phyloP scores from a whole-genome alignment of 2,113 vertebrate genomes.

The Plotosus lineatus region DNA sequence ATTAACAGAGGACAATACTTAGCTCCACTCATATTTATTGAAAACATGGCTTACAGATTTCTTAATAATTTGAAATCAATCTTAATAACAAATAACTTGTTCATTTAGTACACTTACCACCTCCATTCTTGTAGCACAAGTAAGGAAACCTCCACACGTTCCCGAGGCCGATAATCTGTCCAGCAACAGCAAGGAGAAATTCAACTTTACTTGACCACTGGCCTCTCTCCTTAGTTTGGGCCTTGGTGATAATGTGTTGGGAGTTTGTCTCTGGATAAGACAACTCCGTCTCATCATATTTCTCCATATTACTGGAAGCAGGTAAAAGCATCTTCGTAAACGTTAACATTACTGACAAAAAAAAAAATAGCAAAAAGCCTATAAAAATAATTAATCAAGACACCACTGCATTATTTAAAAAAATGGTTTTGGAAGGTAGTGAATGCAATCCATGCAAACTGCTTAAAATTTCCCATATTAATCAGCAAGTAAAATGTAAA shows the following conservation, averaged over 20 bases:
- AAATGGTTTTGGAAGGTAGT: no score
- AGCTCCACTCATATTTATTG: no score
- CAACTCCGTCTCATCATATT: not conserved
- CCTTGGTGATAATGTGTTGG: not conserved
- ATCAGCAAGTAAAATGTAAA: no score
- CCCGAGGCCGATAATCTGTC: constrained; percentile 77
- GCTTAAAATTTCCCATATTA: no score
- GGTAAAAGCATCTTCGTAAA: not conserved
- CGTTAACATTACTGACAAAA: not conserved
- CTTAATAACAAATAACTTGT: not conserved
- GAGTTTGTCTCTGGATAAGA: constrained; percentile 17
- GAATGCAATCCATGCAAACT: no score
- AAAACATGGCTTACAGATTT: not conserved
- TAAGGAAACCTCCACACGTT: constrained; percentile 80
- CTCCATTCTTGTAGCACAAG: constrained; percentile 79
- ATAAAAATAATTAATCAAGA: no score
- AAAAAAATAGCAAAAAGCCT: no score
- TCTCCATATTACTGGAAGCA: constrained; percentile 5
- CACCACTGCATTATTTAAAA: no score
- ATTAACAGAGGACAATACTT: no score
- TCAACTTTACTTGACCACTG: constrained; percentile 76
- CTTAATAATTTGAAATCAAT: not conserved
- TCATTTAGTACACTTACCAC: constrained; percentile 62
- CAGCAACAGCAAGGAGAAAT: constrained; percentile 75
- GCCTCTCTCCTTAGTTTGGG: constrained; percentile 42